Evolutionary conservation across 2,797 vertebrate species (phyloP), one percentile per base, ranked within the genome.

Genomic region (Lemur catta): DNA sequence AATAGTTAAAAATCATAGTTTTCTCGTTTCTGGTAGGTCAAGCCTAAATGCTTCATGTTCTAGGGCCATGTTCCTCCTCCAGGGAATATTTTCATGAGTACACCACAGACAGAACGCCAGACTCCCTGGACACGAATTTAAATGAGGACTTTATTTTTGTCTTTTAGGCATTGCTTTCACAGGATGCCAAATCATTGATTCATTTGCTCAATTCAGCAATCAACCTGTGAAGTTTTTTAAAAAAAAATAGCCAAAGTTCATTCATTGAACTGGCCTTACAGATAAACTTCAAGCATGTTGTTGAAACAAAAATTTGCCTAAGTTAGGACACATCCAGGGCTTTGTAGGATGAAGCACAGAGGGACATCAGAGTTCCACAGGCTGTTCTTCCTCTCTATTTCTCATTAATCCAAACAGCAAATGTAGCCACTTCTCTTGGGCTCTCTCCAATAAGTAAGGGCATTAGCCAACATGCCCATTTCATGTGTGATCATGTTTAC

Each of bases 191-290:
- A 74, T 72, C 38, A 55, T 79, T 86, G 69, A 72, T 63, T 95
- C 18, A 72, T 81, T 57, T 72, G 76, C 89, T 97, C 81, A 71
- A 84, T 91, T 92, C 89, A 81, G 43, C 24, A 96, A 96, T 78
- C n/a, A 75, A 92, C 33, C 57, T 80, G 50, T 78, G 92, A 63
- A 61, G 28, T 74, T 87, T 15, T 46, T 18, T 20, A 7, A 24
- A 86, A 78, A 50, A 50, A 35, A 14, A 71, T 65, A 86, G 30
- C 26, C 38, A 48, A 69, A 89, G 59, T 63, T 75, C 28, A 20
- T 52, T 48, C 55, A 43, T 50, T 46, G 33, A 79, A 28, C 41
- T 35, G 10, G 10, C 22, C 55, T 79, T 33, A 10, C 15, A 81
- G 41, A 59, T 63, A 71, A 96, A 79, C 67, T 82, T 57, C 43